Conservation (phyloP, 2,888 invertebrate species). For the Malachius bipustulatus region DNA sequence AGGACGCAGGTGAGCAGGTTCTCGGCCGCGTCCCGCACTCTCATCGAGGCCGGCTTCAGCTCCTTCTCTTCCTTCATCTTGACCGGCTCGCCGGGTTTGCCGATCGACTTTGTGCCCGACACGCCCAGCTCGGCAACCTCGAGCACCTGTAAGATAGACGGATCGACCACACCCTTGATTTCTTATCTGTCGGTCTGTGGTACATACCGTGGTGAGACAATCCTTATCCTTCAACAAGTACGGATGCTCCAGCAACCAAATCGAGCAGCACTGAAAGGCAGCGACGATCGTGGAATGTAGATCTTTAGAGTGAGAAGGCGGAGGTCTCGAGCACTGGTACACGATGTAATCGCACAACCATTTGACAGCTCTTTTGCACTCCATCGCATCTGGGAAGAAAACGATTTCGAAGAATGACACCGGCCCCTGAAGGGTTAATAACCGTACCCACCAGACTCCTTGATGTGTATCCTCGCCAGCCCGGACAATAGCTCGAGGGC, state of each 20-base stretch:
- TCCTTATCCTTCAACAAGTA: conserved; percentile 82
- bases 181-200: not conserved
- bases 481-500: conserved; percentile 86
- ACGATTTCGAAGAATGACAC: conserved; percentile 3
- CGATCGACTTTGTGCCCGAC: conserved; percentile 83
- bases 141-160: conserved; percentile 37
- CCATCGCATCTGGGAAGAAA: conserved; percentile 57
- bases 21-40: conserved; percentile 96
- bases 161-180: not conserved
- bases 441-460: conserved; percentile 63
- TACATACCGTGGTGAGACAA: conserved; percentile 70
- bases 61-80: conserved; percentile 94
- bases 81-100: conserved; percentile 77
- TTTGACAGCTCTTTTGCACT: conserved; percentile 86
- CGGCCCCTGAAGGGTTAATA: conserved; percentile 3
- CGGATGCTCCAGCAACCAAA: conserved; percentile 89
- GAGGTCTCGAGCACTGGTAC: conserved; percentile 88
- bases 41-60: conserved; percentile 91
- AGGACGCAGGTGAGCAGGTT: conserved; percentile 80
- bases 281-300: conserved; percentile 90
- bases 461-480: conserved; percentile 78
- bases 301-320: conserved; percentile 86
- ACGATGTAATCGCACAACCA: conserved; percentile 98
- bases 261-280: conserved; percentile 80
- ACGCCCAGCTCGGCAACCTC: conserved; percentile 97